Conservation (phyloP, 2,888 invertebrate species). For the Philaethria dido region DNA sequence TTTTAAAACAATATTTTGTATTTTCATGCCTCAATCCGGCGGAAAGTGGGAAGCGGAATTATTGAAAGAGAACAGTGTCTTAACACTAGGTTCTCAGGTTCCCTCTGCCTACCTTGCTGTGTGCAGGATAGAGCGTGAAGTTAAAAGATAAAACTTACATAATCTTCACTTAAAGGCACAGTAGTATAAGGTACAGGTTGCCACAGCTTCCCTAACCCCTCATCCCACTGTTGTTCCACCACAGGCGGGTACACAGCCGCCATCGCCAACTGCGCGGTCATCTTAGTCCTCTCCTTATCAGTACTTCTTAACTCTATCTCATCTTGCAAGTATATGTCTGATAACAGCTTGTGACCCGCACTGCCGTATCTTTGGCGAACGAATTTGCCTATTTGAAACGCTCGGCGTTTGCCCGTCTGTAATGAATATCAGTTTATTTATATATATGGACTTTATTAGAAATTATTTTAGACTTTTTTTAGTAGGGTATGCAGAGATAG, state of each 20-base stretch:
- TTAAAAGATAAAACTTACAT: no score
- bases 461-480: no score
- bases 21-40: no score
- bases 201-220: constrained; percentile 70
- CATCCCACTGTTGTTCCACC: constrained; percentile 72
- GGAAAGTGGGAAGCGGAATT: no score
- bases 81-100: no score
- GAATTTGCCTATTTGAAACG: constrained; percentile 70
- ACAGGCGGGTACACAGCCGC: constrained; percentile 71
- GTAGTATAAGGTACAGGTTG: constrained; percentile 72
- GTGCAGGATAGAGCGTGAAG: no score
- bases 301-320: constrained; percentile 69
- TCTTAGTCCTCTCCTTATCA: constrained; percentile 76
- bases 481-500: no score
- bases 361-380: constrained; percentile 63
- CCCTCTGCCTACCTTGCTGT: no score
- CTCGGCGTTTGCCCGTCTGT: constrained; percentile 60
- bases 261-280: constrained; percentile 72
- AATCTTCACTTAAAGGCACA: constrained; percentile 68
- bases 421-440: background rate
- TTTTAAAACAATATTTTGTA: no score
- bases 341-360: constrained; percentile 58
- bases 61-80: no score
- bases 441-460: no score
- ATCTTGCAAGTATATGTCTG: constrained; percentile 61